These are phyloP conservation scores for Brachionus paranguensis DNA, from an alignment of 1,140 invertebrate species.

Conservation along the genomic window DNA sequence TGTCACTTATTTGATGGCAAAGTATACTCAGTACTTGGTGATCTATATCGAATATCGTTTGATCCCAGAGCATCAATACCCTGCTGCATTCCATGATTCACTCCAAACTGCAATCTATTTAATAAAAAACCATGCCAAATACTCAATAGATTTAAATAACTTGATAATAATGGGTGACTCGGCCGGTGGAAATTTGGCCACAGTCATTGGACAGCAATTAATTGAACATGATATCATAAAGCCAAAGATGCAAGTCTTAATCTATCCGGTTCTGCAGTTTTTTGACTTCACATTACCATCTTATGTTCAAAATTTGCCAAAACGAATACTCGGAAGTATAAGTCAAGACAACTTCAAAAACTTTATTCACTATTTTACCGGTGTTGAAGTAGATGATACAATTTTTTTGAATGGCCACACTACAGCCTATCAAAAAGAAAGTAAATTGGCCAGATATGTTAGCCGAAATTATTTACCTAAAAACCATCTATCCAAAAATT, in stretches of 20 bases:
- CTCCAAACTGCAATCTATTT: slow-evolving; percentile 1
- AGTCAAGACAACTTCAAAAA: slow-evolving; percentile 24
- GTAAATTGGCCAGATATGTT: background rate
- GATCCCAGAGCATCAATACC: slow-evolving; percentile 3
- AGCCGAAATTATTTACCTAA: background rate
- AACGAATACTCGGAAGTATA: slow-evolving; percentile 14
- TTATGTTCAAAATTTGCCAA: slow-evolving; percentile 3
- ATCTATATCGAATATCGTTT: slow-evolving; percentile 26
- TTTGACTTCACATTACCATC: slow-evolving; percentile 40
- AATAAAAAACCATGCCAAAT: slow-evolving; percentile 31
- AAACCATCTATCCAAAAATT: background rate
- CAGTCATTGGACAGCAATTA: background rate
- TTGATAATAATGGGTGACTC: slow-evolving; percentile 31
- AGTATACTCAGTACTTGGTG: background rate
- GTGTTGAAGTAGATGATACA: background rate
- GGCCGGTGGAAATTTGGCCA: slow-evolving; percentile 37
- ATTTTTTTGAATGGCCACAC: slow-evolving; percentile 31
- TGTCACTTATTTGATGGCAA: slow-evolving; percentile 29
- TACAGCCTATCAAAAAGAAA: background rate
- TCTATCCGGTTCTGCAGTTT: slow-evolving; percentile 38
- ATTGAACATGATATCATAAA: background rate
- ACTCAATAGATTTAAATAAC: background rate
- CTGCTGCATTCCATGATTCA: background rate
- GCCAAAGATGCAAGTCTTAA: background rate
- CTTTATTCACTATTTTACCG: slow-evolving; percentile 23